These are phyloP conservation scores for Etia nguti DNA, from an alignment of 2,113 vertebrate genomes.

Conservation along the genomic window DNA sequence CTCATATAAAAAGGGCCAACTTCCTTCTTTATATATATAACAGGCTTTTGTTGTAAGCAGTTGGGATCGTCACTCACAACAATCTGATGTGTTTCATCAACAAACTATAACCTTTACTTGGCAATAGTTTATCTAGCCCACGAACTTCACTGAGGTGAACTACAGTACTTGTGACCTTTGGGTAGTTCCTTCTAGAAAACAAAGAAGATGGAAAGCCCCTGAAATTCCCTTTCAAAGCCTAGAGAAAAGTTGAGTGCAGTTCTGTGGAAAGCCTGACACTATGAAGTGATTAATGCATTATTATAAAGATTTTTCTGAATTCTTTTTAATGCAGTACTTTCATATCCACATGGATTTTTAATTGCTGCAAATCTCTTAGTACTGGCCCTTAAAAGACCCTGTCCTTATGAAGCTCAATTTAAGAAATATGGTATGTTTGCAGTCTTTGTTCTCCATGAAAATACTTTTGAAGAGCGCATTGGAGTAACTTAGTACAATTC, in stretches of 20 bases:
- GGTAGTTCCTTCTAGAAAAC: neutral
- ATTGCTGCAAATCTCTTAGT: neutral
- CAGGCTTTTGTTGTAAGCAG: neutral
- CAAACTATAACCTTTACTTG: neutral
- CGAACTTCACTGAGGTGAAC: accelerated
- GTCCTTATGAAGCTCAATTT: neutral
- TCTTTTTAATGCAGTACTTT: neutral
- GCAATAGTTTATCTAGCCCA: neutral
- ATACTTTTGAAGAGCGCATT: neutral
- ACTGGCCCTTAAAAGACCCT: neutral
- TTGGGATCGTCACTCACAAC: neutral
- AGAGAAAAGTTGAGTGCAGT: neutral
- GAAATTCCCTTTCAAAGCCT: neutral
- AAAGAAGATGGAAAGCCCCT: neutral
- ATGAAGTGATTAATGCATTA: neutral
- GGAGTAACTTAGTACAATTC: neutral
- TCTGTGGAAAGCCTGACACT: neutral
- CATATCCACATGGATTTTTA: neutral
- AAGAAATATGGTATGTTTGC: neutral
- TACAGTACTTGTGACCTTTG: neutral
- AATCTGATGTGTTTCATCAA: neutral
- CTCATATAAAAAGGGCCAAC: neutral
- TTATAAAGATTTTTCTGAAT: neutral
- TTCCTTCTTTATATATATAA: accelerated
- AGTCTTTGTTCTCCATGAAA: neutral